Evolutionary conservation across 2,888 invertebrate genomes (phyloP), one percentile per base, ranked within the genome.

Genomic region (Polydrusus tereticollis): DNA sequence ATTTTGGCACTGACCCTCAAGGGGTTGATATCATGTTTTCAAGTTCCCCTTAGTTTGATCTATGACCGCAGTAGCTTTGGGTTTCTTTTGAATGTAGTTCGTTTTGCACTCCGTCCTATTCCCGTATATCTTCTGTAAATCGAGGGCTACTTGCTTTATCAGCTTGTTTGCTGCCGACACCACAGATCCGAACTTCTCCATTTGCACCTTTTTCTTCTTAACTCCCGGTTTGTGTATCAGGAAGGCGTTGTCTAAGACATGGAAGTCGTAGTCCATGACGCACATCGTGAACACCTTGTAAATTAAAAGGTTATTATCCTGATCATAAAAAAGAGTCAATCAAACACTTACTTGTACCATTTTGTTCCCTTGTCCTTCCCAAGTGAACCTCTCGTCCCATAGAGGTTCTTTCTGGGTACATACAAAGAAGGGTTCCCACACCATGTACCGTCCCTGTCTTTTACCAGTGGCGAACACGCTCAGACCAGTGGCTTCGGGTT

Each of bases 291-390:
- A 81, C 1, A 75, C 80, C 80, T 10, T n/a, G 33, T 58, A n/a
- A 21, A 12, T 59, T 10, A 20, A 7, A 60, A 62, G 14, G 12
- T 36, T 23, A 12, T 1, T 33, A 10, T 3, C 10, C 1, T 4
- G 1, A 33, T 10, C 8, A 33, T 5, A 5, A 1, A 10, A 10
- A 29, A 4, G 7, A 7, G 29, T 5, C 29, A 29, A 29, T 29
- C 29, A 29, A 29, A 29, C 7, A 29, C 62, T 62, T 68, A 73
- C 73, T 70, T 80, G 78, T 36, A 77, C 72, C 79, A 81, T 80
- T 78, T 83, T 83, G 65, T 83, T 81, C 50, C 77, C 77, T 73
- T 82, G 80, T 0, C 83, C 83, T 75, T 83, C 83, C 83, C 83
- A 83, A 29, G 77, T 80, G 26, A 82, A 59, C 43, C 82, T 52